Evolutionary conservation across 2,113 vertebrate genomes (phyloP).

Genomic region (Pterocles orientalis): DNA sequence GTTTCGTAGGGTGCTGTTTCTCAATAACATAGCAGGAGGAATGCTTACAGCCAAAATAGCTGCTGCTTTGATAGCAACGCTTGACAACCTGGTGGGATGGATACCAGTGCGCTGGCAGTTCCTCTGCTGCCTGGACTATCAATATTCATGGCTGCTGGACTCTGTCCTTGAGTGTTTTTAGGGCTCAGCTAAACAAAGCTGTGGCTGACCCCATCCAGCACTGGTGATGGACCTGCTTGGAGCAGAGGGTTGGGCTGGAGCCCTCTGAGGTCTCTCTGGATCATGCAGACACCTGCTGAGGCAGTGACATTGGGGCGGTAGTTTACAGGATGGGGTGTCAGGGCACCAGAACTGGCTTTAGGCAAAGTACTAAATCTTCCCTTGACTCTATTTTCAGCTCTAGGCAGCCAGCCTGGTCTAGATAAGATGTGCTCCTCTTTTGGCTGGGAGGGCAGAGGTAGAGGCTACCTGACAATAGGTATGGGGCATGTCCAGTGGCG

Average conservation of each 20-base stretch:
- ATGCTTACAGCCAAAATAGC: accelerated
- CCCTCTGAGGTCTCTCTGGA: not conserved
- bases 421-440: not conserved
- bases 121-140: not conserved
- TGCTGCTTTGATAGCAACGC: not conserved
- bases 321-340: not conserved
- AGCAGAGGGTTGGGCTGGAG: not conserved
- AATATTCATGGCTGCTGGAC: accelerated
- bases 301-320: accelerated
- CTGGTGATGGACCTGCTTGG: not conserved
- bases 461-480: not conserved
- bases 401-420: not conserved
- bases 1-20: not conserved
- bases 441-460: not conserved
- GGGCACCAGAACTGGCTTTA: not conserved
- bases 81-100: not conserved
- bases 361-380: not conserved
- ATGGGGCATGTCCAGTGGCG: not conserved
- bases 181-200: not conserved
- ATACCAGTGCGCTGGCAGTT: not conserved
- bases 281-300: not conserved
- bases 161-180: not conserved
- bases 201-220: accelerated
- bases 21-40: accelerated
- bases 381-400: not conserved